phyloP scores from a whole-genome alignment of 2,797 vertebrate species.

The Serranus cabrilla region DNA sequence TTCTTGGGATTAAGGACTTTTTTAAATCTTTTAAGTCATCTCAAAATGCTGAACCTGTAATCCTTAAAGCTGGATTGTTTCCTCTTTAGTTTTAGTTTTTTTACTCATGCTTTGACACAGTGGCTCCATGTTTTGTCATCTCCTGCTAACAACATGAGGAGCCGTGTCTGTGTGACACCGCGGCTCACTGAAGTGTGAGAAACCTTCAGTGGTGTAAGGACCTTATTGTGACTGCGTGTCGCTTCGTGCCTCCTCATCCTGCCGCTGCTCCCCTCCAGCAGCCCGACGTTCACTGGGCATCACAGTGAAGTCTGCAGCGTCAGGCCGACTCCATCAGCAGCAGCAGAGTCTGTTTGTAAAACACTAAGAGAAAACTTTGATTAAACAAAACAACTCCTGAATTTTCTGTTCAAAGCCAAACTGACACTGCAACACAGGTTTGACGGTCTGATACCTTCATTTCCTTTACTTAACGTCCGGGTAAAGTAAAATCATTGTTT shows the following conservation, averaged over 20 bases:
- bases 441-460: too few species aligned
- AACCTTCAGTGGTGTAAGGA: background rate
- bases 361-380: background rate
- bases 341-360: too few species aligned
- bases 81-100: too few species aligned
- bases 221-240: slow-evolving; percentile 35
- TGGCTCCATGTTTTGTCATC: background rate
- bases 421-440: background rate
- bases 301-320: background rate
- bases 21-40: background rate
- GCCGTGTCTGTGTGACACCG: background rate
- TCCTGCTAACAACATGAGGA: background rate
- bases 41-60: background rate
- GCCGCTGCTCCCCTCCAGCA: slow-evolving; percentile 22
- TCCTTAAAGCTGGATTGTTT: too few species aligned
- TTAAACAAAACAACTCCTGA: too few species aligned
- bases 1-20: too few species aligned
- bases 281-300: slow-evolving; percentile 20
- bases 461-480: too few species aligned
- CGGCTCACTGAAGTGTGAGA: slow-evolving; percentile 9
- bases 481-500: too few species aligned
- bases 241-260: background rate
- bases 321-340: background rate
- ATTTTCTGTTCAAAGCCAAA: background rate
- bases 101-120: background rate